Evolutionary conservation across 1,140 invertebrate genomes (phyloP).

Genomic region (Nomia melanderi): DNA sequence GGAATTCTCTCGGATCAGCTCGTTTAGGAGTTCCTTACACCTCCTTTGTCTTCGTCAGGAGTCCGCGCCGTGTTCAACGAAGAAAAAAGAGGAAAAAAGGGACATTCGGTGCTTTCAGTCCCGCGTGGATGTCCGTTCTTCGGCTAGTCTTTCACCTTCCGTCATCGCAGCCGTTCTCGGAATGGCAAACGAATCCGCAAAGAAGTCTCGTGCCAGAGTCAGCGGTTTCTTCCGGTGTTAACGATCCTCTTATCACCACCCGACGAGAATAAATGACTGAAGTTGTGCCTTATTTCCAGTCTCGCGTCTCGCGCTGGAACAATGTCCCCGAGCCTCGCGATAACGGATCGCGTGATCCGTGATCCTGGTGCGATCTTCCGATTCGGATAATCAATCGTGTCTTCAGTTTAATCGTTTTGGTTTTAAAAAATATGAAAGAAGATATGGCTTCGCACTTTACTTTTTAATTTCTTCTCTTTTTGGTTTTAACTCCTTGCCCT

Average conservation of each 20-base stretch:
- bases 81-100: not conserved
- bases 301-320: not conserved
- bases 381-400: too few relatives aligned
- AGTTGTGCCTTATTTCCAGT: not conserved
- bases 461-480: too few relatives aligned
- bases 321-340: not conserved
- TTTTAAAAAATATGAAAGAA: too few relatives aligned
- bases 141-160: slow-evolving; percentile 52
- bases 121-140: slow-evolving; percentile 26
- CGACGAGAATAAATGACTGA: slow-evolving; percentile 7
- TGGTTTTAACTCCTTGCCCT: too few relatives aligned
- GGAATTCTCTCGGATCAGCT: slow-evolving; percentile 61
- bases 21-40: slow-evolving; percentile 54
- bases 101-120: slow-evolving; percentile 17
- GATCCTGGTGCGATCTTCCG: not conserved
- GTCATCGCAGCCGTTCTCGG: slow-evolving; percentile 53
- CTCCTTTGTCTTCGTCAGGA: slow-evolving; percentile 31
- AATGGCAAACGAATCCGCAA: slow-evolving; percentile 52
- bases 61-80: slow-evolving; percentile 30
- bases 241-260: slow-evolving; percentile 25
- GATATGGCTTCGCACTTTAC: too few relatives aligned
- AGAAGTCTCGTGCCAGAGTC: slow-evolving; percentile 14
- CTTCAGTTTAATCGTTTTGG: too few relatives aligned
- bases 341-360: not conserved
- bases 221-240: slow-evolving; percentile 46